Evolutionary conservation across 2,113 vertebrate genomes (phyloP), one percentile per base, ranked within the genome.

Genomic region (Mohoua ochrocephala): DNA sequence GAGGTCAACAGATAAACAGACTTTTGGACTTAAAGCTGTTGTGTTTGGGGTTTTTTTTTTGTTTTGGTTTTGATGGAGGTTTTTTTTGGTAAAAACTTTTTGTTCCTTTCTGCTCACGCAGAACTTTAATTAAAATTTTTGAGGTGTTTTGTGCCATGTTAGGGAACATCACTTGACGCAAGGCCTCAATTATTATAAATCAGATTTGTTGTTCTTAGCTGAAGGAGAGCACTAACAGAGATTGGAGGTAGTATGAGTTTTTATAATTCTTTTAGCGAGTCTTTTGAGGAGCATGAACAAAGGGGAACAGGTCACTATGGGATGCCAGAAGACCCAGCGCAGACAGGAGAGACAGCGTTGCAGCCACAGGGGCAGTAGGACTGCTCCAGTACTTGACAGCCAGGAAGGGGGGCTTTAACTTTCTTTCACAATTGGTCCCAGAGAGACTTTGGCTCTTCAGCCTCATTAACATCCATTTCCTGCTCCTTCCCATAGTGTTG

Each of bases 391-490:
- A 31, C 35, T 13, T 70, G 52, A 64, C 44, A 60, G 24, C 19
- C 73, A 56, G 84, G 60, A 92, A 93, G n/a, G 49, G 22, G 42
- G 78, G 24, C 54, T 92, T 95, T 89, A 89, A 63, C 56, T 86
- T 93, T 28, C 63, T 93, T 91, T 89, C 10, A 3, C 80, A 95
- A 26, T 89, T 92, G 65, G 64, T 91, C 73, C 80, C 91, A 71
- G 73, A 67, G 86, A 92, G 86, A 56, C 56, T 91, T 92, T 42
- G 33, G 15, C 56, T 95, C 89, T 93, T 96, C 89, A 93, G 73
- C 76, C 47, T 94, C 84, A 87, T 95, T 92, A 95, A 64, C 52
- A 37, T 86, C 89, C 64, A 81, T 89, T 96, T 97, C 86, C 76
- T 92, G 39, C 37, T 89, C 47, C 52, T 78, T 81, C 64, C 39